Percentiles rank a stretch among this genome's conserved stretches.
Evolutionary conservation across 2,797 vertebrate species (phyloP).

Genomic region (Melanitta fusca): DNA sequence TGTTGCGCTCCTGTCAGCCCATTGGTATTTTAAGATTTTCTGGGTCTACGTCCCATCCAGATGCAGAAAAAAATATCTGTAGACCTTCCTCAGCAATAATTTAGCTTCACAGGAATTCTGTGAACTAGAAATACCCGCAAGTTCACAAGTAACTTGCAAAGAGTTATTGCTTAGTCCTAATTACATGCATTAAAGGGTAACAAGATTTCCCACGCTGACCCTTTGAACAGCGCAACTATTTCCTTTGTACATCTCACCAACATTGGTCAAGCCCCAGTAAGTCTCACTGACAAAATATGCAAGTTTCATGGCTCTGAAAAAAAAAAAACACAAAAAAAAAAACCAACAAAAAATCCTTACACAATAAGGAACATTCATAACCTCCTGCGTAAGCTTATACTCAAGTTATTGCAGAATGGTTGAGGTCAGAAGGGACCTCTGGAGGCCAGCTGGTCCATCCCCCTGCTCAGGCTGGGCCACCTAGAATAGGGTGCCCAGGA

Average conservation of each 20-base stretch:
- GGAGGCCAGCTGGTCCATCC: too few species aligned
- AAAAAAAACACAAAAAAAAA: background rate
- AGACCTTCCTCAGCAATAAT: background rate
- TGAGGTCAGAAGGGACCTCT: too few species aligned
- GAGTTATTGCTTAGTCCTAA: background rate
- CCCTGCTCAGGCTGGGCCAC: too few species aligned
- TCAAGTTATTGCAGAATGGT: background rate
- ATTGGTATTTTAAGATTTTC: background rate
- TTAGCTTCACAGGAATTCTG: background rate
- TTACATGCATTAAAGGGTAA: background rate
- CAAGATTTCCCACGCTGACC: constrained; percentile 19
- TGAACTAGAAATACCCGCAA: background rate
- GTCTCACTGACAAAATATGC: constrained; percentile 17
- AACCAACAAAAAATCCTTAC: background rate
- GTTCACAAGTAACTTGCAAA: background rate
- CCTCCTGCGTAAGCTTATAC: background rate
- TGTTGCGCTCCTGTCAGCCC: background rate
- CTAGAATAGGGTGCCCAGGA: too few species aligned
- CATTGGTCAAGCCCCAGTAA: constrained; percentile 8
- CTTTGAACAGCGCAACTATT: background rate
- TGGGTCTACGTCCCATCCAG: background rate
- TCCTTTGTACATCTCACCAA: constrained; percentile 25
- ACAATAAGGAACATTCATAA: background rate
- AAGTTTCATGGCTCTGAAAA: background rate
- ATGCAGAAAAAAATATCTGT: background rate